Conservation (phyloP, 2,888 invertebrate genomes). For the Cylindroiulus punctatus region DNA sequence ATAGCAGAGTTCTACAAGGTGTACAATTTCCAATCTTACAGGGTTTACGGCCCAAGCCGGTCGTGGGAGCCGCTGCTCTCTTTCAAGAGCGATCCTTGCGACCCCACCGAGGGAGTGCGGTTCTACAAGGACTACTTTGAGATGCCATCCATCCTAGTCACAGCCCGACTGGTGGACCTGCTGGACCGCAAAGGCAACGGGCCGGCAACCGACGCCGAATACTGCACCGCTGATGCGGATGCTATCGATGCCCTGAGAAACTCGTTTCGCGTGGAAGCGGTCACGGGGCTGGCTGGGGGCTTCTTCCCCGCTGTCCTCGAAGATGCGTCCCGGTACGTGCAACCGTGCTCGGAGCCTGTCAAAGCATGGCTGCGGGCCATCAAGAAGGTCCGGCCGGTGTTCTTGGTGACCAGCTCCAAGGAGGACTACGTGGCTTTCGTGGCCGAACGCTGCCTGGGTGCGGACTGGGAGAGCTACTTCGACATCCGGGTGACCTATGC, state of each 20-base stretch:
- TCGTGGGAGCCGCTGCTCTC: slow-evolving; percentile 63
- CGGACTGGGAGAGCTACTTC: slow-evolving; percentile 74
- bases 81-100: slow-evolving; percentile 58
- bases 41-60: slow-evolving; percentile 71
- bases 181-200: background rate
- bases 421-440: slow-evolving; percentile 76
- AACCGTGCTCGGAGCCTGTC: slow-evolving; percentile 67
- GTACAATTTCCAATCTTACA: no score
- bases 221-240: slow-evolving; percentile 67
- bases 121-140: slow-evolving; percentile 80
- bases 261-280: slow-evolving; percentile 69
- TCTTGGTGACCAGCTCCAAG: slow-evolving; percentile 78
- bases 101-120: slow-evolving; percentile 66
- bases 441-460: slow-evolving; percentile 73
- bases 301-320: slow-evolving; percentile 74
- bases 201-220: slow-evolving; percentile 67
- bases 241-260: slow-evolving; percentile 72
- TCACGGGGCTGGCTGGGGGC: slow-evolving; percentile 68
- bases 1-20: no score
- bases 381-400: slow-evolving; percentile 71
- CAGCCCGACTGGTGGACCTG: slow-evolving; percentile 70
- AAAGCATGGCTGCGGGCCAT: slow-evolving; percentile 72
- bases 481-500: slow-evolving; percentile 76
- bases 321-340: slow-evolving; percentile 72
- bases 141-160: slow-evolving; percentile 73